These are phyloP conservation scores for Aplodontia rufa DNA, from an alignment of 2,113 vertebrate genomes.

Conservation along the genomic window DNA sequence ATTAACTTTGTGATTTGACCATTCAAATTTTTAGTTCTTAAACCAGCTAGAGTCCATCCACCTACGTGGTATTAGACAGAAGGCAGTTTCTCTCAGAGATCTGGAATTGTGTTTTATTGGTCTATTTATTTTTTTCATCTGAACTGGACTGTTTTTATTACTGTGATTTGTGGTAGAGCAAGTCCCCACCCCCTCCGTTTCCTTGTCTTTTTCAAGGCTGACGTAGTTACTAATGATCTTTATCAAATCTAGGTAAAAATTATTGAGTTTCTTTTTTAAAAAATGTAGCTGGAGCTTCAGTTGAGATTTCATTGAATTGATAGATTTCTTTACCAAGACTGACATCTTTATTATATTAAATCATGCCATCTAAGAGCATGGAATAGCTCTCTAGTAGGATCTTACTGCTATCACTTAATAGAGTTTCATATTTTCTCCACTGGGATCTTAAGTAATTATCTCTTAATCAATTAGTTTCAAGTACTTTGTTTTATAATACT, in stretches of 20 bases:
- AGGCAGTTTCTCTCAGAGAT: not conserved
- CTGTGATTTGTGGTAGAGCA: not conserved
- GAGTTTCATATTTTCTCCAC: not conserved
- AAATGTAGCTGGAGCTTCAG: not conserved
- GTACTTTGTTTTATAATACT: not conserved
- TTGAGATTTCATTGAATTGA: not conserved
- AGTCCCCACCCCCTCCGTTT: not conserved
- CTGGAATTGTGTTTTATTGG: not conserved
- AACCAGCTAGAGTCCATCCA: not conserved
- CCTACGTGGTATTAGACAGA: not conserved
- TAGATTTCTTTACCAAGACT: slow-evolving; percentile 24
- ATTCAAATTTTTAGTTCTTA: not conserved
- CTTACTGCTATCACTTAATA: not conserved
- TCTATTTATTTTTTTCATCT: not conserved
- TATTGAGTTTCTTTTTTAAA: not conserved
- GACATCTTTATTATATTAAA: slow-evolving; percentile 7
- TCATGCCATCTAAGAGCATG: not conserved
- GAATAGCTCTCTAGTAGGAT: not conserved
- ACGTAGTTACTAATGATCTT: not conserved
- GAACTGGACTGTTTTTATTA: not conserved
- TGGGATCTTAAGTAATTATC: not conserved
- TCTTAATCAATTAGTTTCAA: slow-evolving; percentile 19
- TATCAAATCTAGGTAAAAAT: not conserved
- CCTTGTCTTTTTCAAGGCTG: not conserved
- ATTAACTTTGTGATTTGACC: not conserved